phyloP scores from a whole-genome alignment of 2,113 vertebrate species.

The Alaudala cheleensis region DNA sequence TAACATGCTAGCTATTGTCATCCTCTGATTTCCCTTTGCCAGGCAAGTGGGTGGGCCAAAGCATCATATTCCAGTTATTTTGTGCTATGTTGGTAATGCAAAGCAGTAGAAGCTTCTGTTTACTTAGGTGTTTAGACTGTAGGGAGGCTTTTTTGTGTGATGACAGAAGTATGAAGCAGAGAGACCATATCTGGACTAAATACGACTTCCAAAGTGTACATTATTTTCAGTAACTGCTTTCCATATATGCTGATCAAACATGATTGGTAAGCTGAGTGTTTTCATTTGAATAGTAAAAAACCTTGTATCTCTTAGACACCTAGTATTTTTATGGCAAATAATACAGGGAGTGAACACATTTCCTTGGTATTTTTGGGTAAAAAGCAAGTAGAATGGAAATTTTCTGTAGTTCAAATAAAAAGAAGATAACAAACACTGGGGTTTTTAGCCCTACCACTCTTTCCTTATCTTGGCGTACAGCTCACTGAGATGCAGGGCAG shows the following conservation, averaged over 20 bases:
- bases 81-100: background rate
- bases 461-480: background rate
- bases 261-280: background rate
- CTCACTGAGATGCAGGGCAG: background rate
- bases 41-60: background rate
- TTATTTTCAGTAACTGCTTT: background rate
- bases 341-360: background rate
- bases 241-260: background rate
- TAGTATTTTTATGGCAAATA: background rate
- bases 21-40: background rate
- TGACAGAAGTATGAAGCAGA: background rate
- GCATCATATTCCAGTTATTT: background rate
- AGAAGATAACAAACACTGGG: background rate
- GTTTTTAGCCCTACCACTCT: background rate
- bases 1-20: fast-evolving
- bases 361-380: background rate
- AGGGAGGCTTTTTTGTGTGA: background rate
- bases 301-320: background rate
- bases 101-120: background rate
- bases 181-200: background rate
- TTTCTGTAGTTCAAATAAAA: background rate
- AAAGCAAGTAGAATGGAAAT: background rate
- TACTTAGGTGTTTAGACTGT: background rate
- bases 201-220: background rate
- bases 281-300: background rate